Base-by-base conservation (phyloP, 23 tunicate genomes). In the Diplosoma virens region DNA sequence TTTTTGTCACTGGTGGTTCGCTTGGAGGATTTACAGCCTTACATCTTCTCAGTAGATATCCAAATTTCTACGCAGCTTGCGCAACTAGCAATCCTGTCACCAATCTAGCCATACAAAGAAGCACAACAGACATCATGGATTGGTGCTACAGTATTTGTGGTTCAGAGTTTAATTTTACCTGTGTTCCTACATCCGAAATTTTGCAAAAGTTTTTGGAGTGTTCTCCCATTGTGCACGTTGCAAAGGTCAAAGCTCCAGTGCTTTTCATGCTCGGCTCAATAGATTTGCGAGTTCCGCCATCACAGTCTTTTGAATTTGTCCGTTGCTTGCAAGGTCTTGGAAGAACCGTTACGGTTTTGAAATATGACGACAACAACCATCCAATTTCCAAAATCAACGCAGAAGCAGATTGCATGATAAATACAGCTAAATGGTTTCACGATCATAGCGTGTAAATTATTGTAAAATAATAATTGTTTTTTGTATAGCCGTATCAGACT, bases 1-100 rank as follows among this genome's bases (percentile, higher is more conserved):
- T 87, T 54, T 84, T 79, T 71, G 75, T 88, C 1, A 32, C 34
- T 33, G 99, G 99, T 2, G 95, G 95, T 17, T 95, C 99, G 0
- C 99, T 88, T 54, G 99, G 99, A 18, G 99, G 99, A 18, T 95
- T 88, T 50, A 47, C 88, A 20, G 84, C 96, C 20, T 69, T 90
- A n/a, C 99, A 95, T 21, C 84, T 95, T 22, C 54, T 90, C 35
- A 87, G 82, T 7, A 87, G 81, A 45, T 85, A 63, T 74, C 99
- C 99, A 18, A 84, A 95, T 1, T 90, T 72, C 59, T 95, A 88
- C 71, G 7, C 34, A 9, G 93, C 92, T 54, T 91, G 81, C 1
- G 79, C 81, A 24, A 67, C 76, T 0, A 56, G 95, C 46, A 95
- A 95, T 77, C 91, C 99, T 1, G 99, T 95, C 17, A 59, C 82